phyloP scores from a whole-genome alignment of 2,888 invertebrate genomes.

The Zygogramma bicolorata region DNA sequence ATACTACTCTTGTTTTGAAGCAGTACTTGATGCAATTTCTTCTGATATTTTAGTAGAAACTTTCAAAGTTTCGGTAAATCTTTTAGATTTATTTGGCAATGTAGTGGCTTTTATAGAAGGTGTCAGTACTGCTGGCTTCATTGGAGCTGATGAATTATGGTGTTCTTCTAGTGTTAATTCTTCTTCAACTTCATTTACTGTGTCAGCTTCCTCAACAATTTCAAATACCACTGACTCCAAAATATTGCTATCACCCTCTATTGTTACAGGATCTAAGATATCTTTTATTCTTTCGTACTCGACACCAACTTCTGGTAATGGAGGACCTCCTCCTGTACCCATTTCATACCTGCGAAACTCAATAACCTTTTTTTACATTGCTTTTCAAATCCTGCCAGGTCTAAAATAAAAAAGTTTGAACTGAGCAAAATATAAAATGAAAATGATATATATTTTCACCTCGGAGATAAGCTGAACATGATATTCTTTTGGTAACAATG shows the following conservation, averaged over 20 bases:
- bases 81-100: constrained; percentile 4
- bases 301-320: constrained; percentile 6
- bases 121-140: not conserved
- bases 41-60: constrained; percentile 11
- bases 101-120: not conserved
- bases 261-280: constrained; percentile 13
- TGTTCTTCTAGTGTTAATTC: constrained; percentile 5
- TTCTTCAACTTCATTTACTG: constrained; percentile 10
- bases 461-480: too few species aligned
- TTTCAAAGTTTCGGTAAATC: not conserved
- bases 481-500: not conserved
- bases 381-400: constrained; percentile 8
- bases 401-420: not conserved
- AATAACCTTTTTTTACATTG: not conserved
- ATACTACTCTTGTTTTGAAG: constrained; percentile 11
- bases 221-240: constrained; percentile 6
- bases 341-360: not conserved
- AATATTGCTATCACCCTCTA: too few species aligned
- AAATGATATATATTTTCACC: too few species aligned
- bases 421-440: too few species aligned
- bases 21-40: constrained; percentile 9
- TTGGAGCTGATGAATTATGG: not conserved
- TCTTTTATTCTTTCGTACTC: constrained; percentile 2
- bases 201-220: not conserved
- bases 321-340: constrained; percentile 10